Evolutionary conservation across 1,140 invertebrate species (phyloP).

Genomic region (Bombus difficillimus): DNA sequence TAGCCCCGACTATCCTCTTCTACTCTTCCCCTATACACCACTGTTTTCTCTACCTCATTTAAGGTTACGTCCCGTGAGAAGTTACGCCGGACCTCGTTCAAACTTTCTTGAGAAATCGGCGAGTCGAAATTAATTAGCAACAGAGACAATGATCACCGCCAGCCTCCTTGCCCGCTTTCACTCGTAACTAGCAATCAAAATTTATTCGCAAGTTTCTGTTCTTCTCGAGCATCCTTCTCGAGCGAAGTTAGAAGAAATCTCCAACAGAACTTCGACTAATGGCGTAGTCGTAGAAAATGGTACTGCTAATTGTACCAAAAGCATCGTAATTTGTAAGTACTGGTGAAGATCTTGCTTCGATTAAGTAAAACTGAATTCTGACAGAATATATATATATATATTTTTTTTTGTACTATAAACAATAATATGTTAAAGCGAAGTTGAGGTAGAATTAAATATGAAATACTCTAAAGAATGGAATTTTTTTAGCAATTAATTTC

Average conservation of each 20-base stretch:
- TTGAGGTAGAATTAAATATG: not conserved
- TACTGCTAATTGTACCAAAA: not conserved
- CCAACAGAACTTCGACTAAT: not conserved
- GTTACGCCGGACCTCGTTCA: conserved; percentile 27
- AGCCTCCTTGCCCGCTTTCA: conserved; percentile 20
- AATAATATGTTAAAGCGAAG: not conserved
- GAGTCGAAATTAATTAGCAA: conserved; percentile 60
- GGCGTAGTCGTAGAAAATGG: not conserved
- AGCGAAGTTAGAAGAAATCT: not conserved
- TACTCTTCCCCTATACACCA: not conserved
- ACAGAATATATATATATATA: rapidly evolving
- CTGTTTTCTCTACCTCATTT: conserved; percentile 26
- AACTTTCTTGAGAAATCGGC: conserved; percentile 52
- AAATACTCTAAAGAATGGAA: not conserved
- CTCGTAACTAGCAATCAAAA: conserved; percentile 22
- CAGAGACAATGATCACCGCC: conserved; percentile 41
- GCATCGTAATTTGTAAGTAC: not conserved
- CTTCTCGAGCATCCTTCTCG: not conserved
- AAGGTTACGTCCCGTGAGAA: conserved; percentile 40
- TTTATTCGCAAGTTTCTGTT: conserved; percentile 1
- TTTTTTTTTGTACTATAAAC: not conserved
- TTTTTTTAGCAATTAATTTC: not conserved
- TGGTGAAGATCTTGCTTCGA: not conserved
- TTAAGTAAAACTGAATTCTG: not conserved
- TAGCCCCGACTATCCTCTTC: too few relatives aligned